Conservation (phyloP, 2,113 vertebrate species). For the Orcinus orca region DNA sequence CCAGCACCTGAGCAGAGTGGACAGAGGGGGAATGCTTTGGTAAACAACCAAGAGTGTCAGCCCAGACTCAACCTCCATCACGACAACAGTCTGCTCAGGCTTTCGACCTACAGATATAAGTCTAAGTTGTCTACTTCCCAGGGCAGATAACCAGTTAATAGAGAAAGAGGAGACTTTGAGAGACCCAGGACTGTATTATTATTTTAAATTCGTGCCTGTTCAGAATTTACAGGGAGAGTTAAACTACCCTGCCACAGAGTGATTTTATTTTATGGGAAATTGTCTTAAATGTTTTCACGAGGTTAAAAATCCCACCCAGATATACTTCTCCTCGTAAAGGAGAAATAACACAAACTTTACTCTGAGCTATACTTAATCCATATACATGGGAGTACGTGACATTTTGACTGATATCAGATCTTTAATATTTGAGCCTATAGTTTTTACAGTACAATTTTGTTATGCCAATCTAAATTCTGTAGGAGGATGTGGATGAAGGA, state of each 20-base stretch:
- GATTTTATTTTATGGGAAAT: background rate
- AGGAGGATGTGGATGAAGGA: background rate
- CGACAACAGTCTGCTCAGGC: background rate
- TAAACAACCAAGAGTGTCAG: background rate
- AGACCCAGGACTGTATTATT: background rate
- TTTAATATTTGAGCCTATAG: background rate
- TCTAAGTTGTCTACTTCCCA: background rate
- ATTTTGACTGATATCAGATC: background rate
- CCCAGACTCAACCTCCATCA: background rate
- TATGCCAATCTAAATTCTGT: background rate
- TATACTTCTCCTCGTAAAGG: background rate
- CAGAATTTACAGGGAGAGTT: background rate
- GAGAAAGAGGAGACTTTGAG: background rate
- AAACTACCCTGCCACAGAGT: background rate
- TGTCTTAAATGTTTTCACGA: background rate
- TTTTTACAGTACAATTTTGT: background rate
- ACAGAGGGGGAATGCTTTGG: background rate
- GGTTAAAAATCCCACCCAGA: background rate
- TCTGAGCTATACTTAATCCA: background rate
- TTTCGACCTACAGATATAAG: background rate
- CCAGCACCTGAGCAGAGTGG: background rate
- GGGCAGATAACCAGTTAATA: background rate
- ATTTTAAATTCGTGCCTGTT: background rate
- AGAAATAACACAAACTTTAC: background rate
- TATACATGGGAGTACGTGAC: background rate